Evolutionary conservation across 2,797 vertebrate species (phyloP).

Genomic region (Kryptolebias ocellatus): DNA sequence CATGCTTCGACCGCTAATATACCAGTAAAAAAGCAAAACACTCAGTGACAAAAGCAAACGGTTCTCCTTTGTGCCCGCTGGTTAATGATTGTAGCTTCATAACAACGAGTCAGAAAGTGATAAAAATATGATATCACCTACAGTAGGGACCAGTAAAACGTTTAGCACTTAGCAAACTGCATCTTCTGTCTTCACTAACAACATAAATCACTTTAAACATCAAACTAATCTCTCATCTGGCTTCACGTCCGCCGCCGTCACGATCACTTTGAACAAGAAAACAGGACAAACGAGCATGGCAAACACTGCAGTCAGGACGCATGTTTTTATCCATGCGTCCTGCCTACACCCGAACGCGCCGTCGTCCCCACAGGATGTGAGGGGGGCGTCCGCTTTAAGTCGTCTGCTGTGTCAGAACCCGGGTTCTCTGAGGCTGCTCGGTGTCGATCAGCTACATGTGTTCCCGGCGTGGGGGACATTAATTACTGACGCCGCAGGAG

Average conservation of each 20-base stretch:
- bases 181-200: conserved; percentile 4
- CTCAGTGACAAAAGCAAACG: too few species aligned
- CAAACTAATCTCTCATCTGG: conserved; percentile 12
- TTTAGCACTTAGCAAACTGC: conserved; percentile 28
- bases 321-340: not conserved
- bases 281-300: not conserved
- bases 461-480: conserved; percentile 25
- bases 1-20: conserved; percentile 41
- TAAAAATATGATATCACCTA: conserved; percentile 8
- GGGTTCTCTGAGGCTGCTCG: conserved; percentile 28
- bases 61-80: too few species aligned
- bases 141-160: conserved; percentile 40
- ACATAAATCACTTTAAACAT: conserved; percentile 13
- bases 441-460: conserved; percentile 38
- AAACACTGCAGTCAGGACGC: not conserved
- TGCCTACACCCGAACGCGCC: not conserved
- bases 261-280: conserved; percentile 14
- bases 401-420: conserved; percentile 17
- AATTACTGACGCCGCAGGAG: conserved; percentile 34
- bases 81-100: too few species aligned
- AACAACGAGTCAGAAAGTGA: too few species aligned
- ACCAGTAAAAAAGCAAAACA: conserved; percentile 54
- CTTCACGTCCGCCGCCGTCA: not conserved
- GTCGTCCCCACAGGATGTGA: not conserved
- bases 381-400: conserved; percentile 14